Evolutionary conservation across 2,888 invertebrate genomes (phyloP).

Genomic region (Anoncus sp.): DNA sequence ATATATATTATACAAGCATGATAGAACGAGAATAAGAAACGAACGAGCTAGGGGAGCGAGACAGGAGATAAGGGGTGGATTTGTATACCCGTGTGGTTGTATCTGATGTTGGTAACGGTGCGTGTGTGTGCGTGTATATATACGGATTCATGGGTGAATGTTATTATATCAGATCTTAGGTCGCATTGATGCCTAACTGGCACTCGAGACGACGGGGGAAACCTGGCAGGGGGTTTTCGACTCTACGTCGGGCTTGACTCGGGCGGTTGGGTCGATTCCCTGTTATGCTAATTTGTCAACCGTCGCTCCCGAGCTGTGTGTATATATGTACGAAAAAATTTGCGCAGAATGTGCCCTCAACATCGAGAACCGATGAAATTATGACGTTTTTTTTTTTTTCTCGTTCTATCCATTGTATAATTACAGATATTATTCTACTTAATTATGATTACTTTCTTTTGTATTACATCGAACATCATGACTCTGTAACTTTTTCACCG

Average conservation of each 20-base stretch:
- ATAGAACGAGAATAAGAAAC: conserved; percentile 40
- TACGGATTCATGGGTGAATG: conserved; percentile 21
- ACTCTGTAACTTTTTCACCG: neutral
- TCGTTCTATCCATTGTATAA: neutral
- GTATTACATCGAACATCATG: conserved; percentile 13
- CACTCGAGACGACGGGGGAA: conserved; percentile 77
- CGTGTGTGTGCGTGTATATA: conserved; percentile 4
- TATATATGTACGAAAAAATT: conserved; percentile 44
- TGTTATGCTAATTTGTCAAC: conserved; percentile 83
- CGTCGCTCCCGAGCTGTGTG: conserved; percentile 69
- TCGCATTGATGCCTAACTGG: conserved; percentile 79
- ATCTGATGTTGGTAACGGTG: conserved; percentile 7
- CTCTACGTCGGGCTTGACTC: conserved; percentile 75
- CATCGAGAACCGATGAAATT: conserved; percentile 26
- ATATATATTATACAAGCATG: conserved; percentile 12
- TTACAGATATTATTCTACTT: conserved; percentile 10
- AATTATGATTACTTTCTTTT: conserved; percentile 7
- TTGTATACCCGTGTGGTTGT: conserved; percentile 34
- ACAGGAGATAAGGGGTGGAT: conserved; percentile 45
- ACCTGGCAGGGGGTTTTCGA: conserved; percentile 73
- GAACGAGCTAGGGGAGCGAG: conserved; percentile 8
- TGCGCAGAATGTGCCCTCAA: conserved; percentile 36
- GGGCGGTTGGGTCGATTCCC: conserved; percentile 80
- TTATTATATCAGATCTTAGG: conserved; percentile 76
- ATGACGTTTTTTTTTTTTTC: conserved; percentile 2